Conservation (phyloP, 2,113 vertebrate genomes). For the Sinocyclocheilus anophthalmus region DNA sequence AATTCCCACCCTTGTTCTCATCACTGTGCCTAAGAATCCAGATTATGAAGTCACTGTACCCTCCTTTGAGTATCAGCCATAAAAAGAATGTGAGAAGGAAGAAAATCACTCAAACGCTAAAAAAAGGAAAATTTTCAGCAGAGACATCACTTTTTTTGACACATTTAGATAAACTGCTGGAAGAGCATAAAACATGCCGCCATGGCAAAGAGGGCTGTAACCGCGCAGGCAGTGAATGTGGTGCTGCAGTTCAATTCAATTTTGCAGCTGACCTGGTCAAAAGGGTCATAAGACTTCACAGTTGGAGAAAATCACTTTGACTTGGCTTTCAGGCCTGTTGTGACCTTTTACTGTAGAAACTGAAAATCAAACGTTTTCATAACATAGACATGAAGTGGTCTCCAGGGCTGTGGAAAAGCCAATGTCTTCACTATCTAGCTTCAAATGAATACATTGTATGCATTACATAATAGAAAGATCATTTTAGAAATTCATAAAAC, state of each 20-base stretch:
- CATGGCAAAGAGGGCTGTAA: background rate
- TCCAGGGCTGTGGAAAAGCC: background rate
- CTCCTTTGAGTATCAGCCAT: slow-evolving; percentile 9
- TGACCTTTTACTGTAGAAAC: slow-evolving; percentile 38
- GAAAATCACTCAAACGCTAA: slow-evolving; percentile 1
- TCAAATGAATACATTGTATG: background rate
- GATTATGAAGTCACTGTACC: slow-evolving; percentile 33
- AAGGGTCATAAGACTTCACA: slow-evolving; percentile 24
- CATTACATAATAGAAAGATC: background rate
- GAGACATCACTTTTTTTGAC: slow-evolving; percentile 4
- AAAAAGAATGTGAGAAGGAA: background rate
- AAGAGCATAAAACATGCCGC: slow-evolving; percentile 3
- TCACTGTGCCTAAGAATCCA: background rate
- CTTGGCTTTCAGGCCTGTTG: slow-evolving; percentile 42
- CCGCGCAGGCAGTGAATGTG: background rate
- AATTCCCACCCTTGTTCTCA: slow-evolving; percentile 14
- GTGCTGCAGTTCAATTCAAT: slow-evolving; percentile 32
- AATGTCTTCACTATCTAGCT: background rate
- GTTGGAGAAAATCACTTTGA: slow-evolving; percentile 45
- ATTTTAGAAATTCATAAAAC: too few species aligned
- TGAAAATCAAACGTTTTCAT: slow-evolving; percentile 28
- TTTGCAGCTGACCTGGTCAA: slow-evolving; percentile 40
- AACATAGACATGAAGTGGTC: background rate
- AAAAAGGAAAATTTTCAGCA: slow-evolving; percentile 21
- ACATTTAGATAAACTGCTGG: slow-evolving; percentile 35